phyloP scores from a whole-genome alignment of 2,888 invertebrate genomes.

The Rhagonycha fulva region DNA sequence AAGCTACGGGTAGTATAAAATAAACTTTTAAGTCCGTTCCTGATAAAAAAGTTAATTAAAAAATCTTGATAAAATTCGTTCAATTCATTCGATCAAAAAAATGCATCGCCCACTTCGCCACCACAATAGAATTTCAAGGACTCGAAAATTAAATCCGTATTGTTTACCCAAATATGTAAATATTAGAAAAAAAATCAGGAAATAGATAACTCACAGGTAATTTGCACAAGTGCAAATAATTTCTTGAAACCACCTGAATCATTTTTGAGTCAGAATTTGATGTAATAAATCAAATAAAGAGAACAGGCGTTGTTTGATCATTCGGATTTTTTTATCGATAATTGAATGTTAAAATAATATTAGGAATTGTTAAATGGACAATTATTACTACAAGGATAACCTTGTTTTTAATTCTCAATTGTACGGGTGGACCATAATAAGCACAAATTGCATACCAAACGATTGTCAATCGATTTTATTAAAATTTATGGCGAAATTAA shows the following conservation, averaged over 20 bases:
- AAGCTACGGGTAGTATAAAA: neutral
- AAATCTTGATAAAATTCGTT: neutral
- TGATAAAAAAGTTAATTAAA: neutral
- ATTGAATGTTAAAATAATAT: neutral
- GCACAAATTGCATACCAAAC: neutral
- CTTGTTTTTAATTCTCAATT: conserved; percentile 1
- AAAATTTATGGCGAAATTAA: neutral
- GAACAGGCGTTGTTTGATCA: neutral
- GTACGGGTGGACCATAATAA: neutral
- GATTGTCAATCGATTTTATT: conserved; percentile 1
- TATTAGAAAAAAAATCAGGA: neutral
- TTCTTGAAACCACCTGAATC: neutral
- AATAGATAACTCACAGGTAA: neutral
- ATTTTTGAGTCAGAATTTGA: neutral
- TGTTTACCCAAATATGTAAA: neutral
- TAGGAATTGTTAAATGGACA: neutral
- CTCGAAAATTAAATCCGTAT: neutral
- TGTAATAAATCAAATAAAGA: neutral
- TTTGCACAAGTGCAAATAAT: neutral
- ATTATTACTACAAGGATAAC: neutral
- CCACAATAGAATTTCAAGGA: neutral
- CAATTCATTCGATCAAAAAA: neutral
- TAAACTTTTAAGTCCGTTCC: neutral
- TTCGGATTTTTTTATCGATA: neutral
- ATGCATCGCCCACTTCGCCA: neutral